Evolutionary conservation across 2,888 invertebrate genomes (phyloP), one percentile per base, ranked within the genome.

Genomic region (Pandemis corylana): DNA sequence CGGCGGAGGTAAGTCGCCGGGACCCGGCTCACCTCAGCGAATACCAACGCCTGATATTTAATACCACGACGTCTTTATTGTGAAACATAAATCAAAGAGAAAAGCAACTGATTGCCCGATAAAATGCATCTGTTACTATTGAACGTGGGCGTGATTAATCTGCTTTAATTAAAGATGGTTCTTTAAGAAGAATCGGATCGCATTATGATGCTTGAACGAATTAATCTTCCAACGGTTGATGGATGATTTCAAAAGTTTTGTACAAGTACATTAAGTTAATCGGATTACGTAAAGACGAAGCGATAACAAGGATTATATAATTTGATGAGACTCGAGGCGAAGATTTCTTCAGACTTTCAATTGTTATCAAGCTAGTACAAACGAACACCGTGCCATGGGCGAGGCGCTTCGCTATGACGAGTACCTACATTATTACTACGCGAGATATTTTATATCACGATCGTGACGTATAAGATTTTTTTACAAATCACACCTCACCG

Each of bases 21-120:
- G 71, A 63, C 69, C 71, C 42, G 46, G 15, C 71, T 68, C 68
- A 75, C 71, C 75, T 75, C 70, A 10, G 75, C 53, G 71, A 71
- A 72, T 71, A 71, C 59, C 74, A 76, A 80, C 82, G 81, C 83
- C 81, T 81, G 83, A 86, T 85, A 88, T 85, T 86, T 83, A 83
- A 84, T 85, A 85, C 86, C 80, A 80, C 68, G 81, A 86, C 82
- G 85, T 84, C 84, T 87, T 85, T 84, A 87, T 85, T 83, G 83
- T 81, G 77, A 79, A 75, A 77, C 80, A 85, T 88, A 87, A 88
- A 89, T 89, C 85, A 86, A 69, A 76, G 76, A 79, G 76, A 78
- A 81, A 82, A 82, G 80, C 78, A 67, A 36, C 77, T 80, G 84
- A 83, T 84, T 83, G 76, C 62, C 66, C 75, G 84, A 86, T 85